Conservation (phyloP, 2,797 vertebrate species). For the Agapornis canus region DNA sequence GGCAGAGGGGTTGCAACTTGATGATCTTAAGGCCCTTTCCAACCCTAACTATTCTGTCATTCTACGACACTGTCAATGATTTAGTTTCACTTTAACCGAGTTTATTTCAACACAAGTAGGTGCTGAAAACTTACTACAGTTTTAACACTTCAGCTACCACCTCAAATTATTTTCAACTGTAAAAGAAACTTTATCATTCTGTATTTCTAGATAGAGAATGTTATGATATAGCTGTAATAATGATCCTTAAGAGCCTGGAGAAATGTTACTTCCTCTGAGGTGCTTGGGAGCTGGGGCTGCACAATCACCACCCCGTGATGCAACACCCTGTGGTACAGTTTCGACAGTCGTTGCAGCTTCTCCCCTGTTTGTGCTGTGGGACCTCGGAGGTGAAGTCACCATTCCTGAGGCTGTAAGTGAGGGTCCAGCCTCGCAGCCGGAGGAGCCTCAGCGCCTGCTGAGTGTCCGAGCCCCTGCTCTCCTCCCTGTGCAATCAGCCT, state of each 20-base stretch:
- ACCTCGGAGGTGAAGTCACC: neutral
- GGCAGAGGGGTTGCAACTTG: neutral
- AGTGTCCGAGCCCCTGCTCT: neutral
- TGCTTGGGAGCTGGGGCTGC: fast-evolving
- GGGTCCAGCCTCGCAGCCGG: neutral
- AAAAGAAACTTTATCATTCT: fast-evolving
- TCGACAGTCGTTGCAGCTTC: neutral
- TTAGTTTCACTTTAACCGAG: neutral
- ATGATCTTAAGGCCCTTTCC: neutral
- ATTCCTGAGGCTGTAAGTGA: fast-evolving
- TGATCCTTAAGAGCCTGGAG: too few species aligned
- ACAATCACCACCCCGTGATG: fast-evolving
- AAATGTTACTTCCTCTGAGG: fast-evolving
- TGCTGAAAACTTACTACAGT: neutral
- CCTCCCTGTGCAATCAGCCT: fast-evolving
- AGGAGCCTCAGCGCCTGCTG: fast-evolving
- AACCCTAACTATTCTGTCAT: neutral
- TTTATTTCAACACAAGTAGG: fast-evolving
- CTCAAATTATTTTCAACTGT: neutral
- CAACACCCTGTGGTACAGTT: fast-evolving
- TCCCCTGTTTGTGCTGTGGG: fast-evolving
- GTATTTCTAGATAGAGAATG: neutral
- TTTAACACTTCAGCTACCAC: neutral
- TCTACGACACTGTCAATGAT: fast-evolving
- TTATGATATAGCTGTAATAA: fast-evolving